Conservation (phyloP, 2,113 vertebrate genomes). For the Fregata magnificens region DNA sequence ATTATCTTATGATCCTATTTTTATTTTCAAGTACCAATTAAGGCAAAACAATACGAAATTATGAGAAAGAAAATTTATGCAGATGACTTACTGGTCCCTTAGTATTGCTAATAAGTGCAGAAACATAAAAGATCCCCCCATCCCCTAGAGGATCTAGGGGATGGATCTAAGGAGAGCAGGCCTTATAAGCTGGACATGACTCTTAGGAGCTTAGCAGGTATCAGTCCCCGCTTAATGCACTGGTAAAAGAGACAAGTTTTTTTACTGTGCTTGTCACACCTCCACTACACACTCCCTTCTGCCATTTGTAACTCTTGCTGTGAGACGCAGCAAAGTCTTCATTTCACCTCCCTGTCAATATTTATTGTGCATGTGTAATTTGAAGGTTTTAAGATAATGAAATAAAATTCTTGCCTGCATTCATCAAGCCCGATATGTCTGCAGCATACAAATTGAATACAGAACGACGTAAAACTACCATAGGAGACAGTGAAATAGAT, state of each 20-base stretch:
- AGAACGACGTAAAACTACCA: not conserved
- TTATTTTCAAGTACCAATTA: not conserved
- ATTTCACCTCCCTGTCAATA: constrained; percentile 16
- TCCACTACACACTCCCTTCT: not conserved
- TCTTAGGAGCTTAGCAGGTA: not conserved
- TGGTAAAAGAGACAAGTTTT: not conserved
- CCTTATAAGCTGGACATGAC: not conserved
- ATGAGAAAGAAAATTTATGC: not conserved
- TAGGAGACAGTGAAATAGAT: not conserved
- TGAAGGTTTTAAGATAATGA: constrained; percentile 27
- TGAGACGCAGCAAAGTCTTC: not conserved
- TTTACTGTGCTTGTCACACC: not conserved
- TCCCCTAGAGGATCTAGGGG: not conserved
- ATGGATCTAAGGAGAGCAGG: not conserved
- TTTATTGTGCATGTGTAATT: constrained; percentile 20
- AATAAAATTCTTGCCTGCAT: constrained; percentile 24
- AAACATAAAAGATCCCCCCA: not conserved
- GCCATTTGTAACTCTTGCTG: not conserved
- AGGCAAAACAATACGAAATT: not conserved
- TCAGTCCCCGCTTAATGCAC: not conserved
- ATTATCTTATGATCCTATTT: not conserved
- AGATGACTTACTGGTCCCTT: not conserved
- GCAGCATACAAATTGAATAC: not conserved
- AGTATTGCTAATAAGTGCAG: not conserved
- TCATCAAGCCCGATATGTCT: not conserved